Evolutionary conservation across 2,888 invertebrate species (phyloP).

Genomic region (Philaethria dido): DNA sequence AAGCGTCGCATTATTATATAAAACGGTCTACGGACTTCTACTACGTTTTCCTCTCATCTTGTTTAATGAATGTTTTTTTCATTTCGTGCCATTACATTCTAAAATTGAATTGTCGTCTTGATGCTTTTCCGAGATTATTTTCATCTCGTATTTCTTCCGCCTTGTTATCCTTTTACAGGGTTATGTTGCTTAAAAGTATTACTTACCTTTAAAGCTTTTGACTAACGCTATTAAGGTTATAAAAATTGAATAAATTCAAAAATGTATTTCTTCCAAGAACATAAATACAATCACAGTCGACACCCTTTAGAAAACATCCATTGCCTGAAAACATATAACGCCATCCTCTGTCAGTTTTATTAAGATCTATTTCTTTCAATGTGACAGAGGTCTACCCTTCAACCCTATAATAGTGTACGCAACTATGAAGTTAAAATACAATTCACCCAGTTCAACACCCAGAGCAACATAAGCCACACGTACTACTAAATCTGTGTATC

Average conservation of each 20-base stretch:
- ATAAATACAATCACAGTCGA: not conserved
- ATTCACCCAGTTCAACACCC: slow-evolving; percentile 20
- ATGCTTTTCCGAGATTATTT: slow-evolving; percentile 13
- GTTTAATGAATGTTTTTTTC: slow-evolving; percentile 26
- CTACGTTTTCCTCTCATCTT: not conserved
- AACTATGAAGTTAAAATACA: slow-evolving; percentile 19
- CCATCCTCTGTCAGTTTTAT: slow-evolving; percentile 25
- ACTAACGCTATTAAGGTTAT: not conserved
- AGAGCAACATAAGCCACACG: slow-evolving; percentile 7
- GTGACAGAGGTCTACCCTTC: slow-evolving; percentile 13
- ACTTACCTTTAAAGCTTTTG: not conserved
- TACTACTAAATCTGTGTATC: slow-evolving; percentile 10
- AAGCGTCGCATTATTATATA: not conserved
- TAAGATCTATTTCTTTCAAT: slow-evolving; percentile 25
- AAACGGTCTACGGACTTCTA: not conserved
- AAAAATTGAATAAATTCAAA: not conserved
- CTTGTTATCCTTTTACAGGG: slow-evolving; percentile 4
- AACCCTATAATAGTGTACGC: slow-evolving; percentile 5
- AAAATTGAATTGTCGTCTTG: slow-evolving; percentile 24
- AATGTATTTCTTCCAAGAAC: not conserved
- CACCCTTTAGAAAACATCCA: not conserved
- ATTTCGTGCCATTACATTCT: slow-evolving; percentile 23
- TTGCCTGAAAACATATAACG: slow-evolving; percentile 11
- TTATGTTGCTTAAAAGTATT: not conserved
- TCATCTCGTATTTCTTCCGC: slow-evolving; percentile 9